Percentiles rank a stretch among this genome's conserved stretches.
phyloP scores from a whole-genome alignment of 2,888 invertebrate species.

The Agrotis puta region DNA sequence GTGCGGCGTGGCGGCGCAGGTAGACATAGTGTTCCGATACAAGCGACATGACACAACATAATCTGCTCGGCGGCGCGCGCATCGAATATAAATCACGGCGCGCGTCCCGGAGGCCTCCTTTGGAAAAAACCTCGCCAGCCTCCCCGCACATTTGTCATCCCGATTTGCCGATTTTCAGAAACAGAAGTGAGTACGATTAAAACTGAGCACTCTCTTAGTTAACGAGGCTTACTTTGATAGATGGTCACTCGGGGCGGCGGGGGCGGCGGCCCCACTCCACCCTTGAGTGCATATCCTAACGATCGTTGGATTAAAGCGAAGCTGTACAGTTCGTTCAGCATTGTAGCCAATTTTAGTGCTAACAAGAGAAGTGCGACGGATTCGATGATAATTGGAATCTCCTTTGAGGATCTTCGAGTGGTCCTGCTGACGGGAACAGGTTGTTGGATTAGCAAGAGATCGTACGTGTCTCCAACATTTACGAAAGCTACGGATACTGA shows the following conservation, averaged over 20 bases:
- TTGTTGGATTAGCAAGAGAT: conserved; percentile 31
- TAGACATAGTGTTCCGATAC: conserved; percentile 32
- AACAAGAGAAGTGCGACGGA: conserved; percentile 53
- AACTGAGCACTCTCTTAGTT: conserved; percentile 74
- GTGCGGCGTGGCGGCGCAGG: conserved; percentile 13
- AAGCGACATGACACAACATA: conserved; percentile 48
- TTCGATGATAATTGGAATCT: conserved; percentile 64
- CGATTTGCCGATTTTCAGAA: conserved; percentile 68
- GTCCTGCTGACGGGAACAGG: conserved; percentile 8
- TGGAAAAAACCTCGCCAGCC: conserved; percentile 31
- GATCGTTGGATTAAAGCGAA: conserved; percentile 59
- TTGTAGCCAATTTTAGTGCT: conserved; percentile 61
- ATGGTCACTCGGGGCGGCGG: conserved; percentile 69
- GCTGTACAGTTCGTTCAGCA: conserved; percentile 60
- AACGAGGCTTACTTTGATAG: conserved; percentile 79
- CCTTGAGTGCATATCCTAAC: conserved; percentile 65
- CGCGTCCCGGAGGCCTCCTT: conserved; percentile 21
- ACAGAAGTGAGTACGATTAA: conserved; percentile 74
- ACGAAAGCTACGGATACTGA: background rate
- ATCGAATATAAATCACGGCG: conserved; percentile 58
- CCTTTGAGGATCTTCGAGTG: conserved; percentile 49
- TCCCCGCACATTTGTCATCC: conserved; percentile 70
- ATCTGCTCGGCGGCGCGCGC: conserved; percentile 44
- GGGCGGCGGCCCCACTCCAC: conserved; percentile 46
- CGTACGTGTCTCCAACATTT: conserved; percentile 13